Evolutionary conservation across 2,888 invertebrate species (phyloP), one percentile per base, ranked within the genome.

Genomic region (Galeruca laticollis): DNA sequence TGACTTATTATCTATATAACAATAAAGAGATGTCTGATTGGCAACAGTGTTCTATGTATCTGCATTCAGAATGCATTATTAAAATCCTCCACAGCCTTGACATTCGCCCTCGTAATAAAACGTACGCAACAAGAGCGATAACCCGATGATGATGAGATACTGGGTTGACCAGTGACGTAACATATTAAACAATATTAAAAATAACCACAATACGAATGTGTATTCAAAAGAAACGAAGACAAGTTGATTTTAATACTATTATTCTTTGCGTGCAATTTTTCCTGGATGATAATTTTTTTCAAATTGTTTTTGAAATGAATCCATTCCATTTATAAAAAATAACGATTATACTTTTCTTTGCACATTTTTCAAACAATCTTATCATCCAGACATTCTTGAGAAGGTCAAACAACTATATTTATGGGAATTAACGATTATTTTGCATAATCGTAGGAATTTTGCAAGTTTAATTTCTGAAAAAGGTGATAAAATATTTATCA

Each of bases 71-170:
- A 62, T 71, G 70, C 67, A 69, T 68, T 64, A 73, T 69, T 74
- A 73, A 69, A 74, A 69, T 73, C 71, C 40, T 71, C 60, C 57
- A 72, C 70, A 78, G 67, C 79, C 79, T 79, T 79, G 79, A 79
- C 79, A 78, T 77, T 78, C 76, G 76, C 74, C 74, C 77, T 69
- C 68, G 67, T 68, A 73, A 68, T 69, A 56, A 69, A 72, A 66
- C 63, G 70, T 63, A 68, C 63, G 49, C 71, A 70, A 72, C 65
- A 70, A 64, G 76, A 72, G 73, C 78, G 76, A 76, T 76, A 78
- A 77, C 77, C 75, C 15, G 18, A 18, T 47, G 47, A 43, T 70
- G 69, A 59, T 40, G 71, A 60, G 60, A 59, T 69, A 69, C 56
- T 66, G 52, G 62, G 71, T 64, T 60, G 63, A 65, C 52, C 71